Evolutionary conservation across 2,113 vertebrate species (phyloP).

Genomic region (Tympanuchus pallidicinctus): DNA sequence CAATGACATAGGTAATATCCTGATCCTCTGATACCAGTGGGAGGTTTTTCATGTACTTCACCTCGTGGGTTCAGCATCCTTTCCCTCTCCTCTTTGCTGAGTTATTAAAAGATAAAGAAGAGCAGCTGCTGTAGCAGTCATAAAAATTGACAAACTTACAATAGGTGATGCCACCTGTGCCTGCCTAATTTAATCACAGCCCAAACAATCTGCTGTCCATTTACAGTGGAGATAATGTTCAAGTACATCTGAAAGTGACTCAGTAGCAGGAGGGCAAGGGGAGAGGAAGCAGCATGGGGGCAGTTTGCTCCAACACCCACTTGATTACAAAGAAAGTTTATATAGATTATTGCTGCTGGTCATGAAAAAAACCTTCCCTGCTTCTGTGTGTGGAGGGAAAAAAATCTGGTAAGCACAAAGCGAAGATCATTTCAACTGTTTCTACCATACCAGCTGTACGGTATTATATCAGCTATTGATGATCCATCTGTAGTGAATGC

Average conservation of each 20-base stretch:
- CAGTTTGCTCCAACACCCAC: not conserved
- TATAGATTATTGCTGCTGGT: not conserved
- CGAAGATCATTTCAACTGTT: not conserved
- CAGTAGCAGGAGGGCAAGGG: not conserved
- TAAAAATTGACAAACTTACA: constrained; percentile 43
- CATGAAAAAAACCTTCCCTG: not conserved
- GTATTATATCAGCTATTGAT: not conserved
- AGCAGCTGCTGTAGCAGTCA: constrained; percentile 17
- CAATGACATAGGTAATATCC: not conserved
- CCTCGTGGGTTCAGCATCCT: not conserved
- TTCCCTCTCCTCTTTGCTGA: not conserved
- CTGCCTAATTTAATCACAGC: constrained; percentile 26
- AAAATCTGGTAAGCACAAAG: not conserved
- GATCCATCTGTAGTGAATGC: not conserved
- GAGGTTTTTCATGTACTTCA: not conserved
- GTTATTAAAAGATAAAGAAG: constrained; percentile 12
- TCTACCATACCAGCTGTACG: not conserved
- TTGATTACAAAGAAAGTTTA: not conserved
- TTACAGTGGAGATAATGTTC: not conserved
- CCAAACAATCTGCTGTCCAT: constrained; percentile 28
- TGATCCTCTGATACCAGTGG: not conserved
- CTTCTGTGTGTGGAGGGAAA: not conserved
- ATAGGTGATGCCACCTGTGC: constrained; percentile 53
- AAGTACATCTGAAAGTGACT: not conserved
- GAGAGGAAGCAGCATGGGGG: not conserved